Percentiles rank a stretch among this genome's conserved stretches.
phyloP scores from a whole-genome alignment of 2,888 invertebrate genomes.

The Heteromyza rotundicornis region DNA sequence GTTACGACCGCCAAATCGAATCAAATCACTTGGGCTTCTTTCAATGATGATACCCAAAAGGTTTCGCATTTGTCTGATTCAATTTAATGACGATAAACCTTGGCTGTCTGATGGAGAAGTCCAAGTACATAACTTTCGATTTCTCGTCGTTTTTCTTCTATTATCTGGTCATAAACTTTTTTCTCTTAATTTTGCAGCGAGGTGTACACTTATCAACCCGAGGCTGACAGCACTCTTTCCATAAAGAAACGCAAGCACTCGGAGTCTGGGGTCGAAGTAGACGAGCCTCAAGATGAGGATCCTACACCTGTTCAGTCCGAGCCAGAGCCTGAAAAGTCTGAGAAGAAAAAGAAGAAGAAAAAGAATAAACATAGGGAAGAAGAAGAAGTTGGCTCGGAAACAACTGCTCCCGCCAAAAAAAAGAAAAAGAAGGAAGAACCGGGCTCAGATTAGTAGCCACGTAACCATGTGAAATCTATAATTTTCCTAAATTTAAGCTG shows the following conservation, averaged over 20 bases:
- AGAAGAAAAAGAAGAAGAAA: slow-evolving; percentile 56
- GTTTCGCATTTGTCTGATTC: slow-evolving; percentile 59
- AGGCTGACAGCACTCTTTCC: slow-evolving; percentile 82
- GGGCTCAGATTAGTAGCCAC: slow-evolving; percentile 25
- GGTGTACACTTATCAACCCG: slow-evolving; percentile 78
- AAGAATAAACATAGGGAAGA: slow-evolving; percentile 43
- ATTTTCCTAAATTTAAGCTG: slow-evolving; percentile 2
- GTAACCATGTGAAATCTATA: slow-evolving; percentile 12
- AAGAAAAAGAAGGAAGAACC: slow-evolving; percentile 30
- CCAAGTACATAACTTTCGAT: neutral
- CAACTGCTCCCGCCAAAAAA: slow-evolving; percentile 27
- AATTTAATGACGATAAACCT: slow-evolving; percentile 51
- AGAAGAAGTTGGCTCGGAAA: slow-evolving; percentile 33
- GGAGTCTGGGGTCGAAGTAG: slow-evolving; percentile 51
- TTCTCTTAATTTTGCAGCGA: slow-evolving; percentile 65
- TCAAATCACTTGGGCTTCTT: slow-evolving; percentile 15
- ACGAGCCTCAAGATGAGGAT: slow-evolving; percentile 48
- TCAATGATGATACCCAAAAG: slow-evolving; percentile 61
- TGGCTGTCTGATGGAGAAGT: slow-evolving; percentile 53
- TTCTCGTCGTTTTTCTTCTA: slow-evolving; percentile 9
- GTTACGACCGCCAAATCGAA: neutral
- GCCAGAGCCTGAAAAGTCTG: slow-evolving; percentile 30
- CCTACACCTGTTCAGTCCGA: slow-evolving; percentile 51
- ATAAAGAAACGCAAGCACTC: slow-evolving; percentile 64
- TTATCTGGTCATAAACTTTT: slow-evolving; percentile 48